Conservation (phyloP, 2,888 invertebrate genomes). For the Aleiodes testaceus region DNA sequence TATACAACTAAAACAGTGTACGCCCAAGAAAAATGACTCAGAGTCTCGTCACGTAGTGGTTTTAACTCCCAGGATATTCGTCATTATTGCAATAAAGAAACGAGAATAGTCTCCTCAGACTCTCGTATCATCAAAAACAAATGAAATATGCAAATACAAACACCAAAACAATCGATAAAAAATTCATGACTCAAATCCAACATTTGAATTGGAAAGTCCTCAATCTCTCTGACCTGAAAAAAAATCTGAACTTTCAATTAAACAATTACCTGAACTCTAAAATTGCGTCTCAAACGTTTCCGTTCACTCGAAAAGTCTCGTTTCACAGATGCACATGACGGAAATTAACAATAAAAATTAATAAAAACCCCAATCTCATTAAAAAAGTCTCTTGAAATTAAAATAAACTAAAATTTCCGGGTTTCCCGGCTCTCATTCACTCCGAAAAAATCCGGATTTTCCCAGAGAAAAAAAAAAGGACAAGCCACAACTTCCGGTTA, state of each 20-base stretch:
- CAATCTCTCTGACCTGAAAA: constrained; percentile 2
- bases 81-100: constrained; percentile 48
- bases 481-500: no score
- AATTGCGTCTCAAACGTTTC: not conserved
- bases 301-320: not conserved
- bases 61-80: constrained; percentile 43
- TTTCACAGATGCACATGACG: constrained; percentile 12
- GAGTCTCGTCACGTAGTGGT: constrained; percentile 41
- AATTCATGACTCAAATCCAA: not conserved
- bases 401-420: no score
- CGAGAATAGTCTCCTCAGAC: constrained; percentile 7
- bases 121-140: constrained; percentile 33
- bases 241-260: not conserved
- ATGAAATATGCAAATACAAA: not conserved
- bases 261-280: constrained; percentile 6
- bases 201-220: not conserved
- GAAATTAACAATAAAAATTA: constrained; percentile 3
- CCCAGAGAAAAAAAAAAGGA: no score
- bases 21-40: constrained; percentile 52
- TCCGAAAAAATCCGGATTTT: no score
- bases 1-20: constrained; percentile 38
- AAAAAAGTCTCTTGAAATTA: not conserved
- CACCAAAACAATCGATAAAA: not conserved
- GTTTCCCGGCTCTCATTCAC: not conserved
- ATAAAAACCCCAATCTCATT: constrained; percentile 1